Conservation (phyloP, 2,888 invertebrate genomes). For the Mythimna pallens region DNA sequence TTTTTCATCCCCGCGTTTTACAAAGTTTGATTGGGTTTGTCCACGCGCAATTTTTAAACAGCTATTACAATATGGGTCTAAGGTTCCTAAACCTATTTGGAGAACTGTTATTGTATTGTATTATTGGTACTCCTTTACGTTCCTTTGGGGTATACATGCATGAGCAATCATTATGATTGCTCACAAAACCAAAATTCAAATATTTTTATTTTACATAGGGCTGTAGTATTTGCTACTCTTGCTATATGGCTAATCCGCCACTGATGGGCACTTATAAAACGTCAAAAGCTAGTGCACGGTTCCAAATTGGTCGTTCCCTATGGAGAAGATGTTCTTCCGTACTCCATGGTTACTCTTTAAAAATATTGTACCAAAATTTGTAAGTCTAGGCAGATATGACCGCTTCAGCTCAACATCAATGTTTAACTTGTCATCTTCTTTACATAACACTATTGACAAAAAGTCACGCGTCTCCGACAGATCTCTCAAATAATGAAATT, state of each 20-base stretch:
- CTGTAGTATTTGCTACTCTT: too few species aligned
- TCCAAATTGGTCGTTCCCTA: too few species aligned
- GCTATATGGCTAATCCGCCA: too few species aligned
- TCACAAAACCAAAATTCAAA: neutral
- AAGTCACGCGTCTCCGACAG: neutral
- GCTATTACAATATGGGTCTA: neutral
- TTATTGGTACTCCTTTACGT: too few species aligned
- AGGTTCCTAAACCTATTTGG: too few species aligned
- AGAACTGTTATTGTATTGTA: neutral
- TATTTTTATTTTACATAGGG: too few species aligned
- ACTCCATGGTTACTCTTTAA: too few species aligned
- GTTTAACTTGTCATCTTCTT: neutral
- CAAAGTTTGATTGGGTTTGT: neutral
- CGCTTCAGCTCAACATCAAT: neutral
- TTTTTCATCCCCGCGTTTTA: neutral
- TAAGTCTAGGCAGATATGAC: neutral
- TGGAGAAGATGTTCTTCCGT: too few species aligned
- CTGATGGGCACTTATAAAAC: too few species aligned
- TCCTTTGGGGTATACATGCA: neutral
- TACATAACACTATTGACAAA: constrained; percentile 4
- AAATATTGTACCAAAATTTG: neutral
- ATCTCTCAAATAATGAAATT: constrained; percentile 2
- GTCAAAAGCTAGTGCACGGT: too few species aligned
- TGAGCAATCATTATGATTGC: too few species aligned
- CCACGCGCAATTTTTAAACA: neutral